A percentile compares a stretch with the other conserved stretches of the same genome.
Conservation (phyloP, 2,888 invertebrate species). For the Diaperis boleti region DNA sequence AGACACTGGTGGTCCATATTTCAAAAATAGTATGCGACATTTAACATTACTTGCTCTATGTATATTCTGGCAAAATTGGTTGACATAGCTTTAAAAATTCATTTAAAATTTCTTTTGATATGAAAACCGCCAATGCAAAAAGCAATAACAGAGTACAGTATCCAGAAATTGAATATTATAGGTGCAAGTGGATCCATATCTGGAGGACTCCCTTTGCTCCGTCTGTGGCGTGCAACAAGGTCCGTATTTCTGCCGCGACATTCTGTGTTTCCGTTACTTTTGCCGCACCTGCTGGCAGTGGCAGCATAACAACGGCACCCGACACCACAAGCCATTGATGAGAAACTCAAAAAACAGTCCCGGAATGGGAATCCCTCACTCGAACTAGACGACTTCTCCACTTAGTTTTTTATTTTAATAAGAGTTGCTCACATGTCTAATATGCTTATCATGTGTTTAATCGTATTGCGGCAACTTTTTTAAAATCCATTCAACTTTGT, state of each 20-base stretch:
- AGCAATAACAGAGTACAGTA: too few relatives aligned
- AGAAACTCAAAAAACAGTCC: constrained; percentile 76
- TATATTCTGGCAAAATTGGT: too few relatives aligned
- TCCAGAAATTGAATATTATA: constrained; percentile 57
- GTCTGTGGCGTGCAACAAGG: constrained; percentile 92
- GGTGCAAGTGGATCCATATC: constrained; percentile 97
- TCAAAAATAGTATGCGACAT: too few relatives aligned
- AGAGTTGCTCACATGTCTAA: constrained; percentile 1
- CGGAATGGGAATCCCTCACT: constrained; percentile 59
- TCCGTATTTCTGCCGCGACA: constrained; percentile 95
- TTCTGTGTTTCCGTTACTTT: constrained; percentile 93
- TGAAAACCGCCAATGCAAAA: too few relatives aligned
- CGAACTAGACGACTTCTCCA: constrained; percentile 58
- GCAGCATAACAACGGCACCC: constrained; percentile 79
- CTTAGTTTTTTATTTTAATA: not conserved
- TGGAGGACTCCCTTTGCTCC: constrained; percentile 96
- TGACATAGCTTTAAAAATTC: too few relatives aligned
- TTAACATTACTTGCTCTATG: too few relatives aligned
- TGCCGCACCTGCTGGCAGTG: constrained; percentile 95
- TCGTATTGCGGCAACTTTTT: constrained; percentile 1
- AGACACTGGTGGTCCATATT: too few relatives aligned
- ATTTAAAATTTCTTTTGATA: too few relatives aligned
- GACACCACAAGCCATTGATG: constrained; percentile 86
- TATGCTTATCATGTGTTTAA: constrained; percentile 35
- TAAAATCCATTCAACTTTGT: constrained; percentile 21